Base-by-base conservation (phyloP, 2,888 invertebrate genomes). In the Monochamus alternatus region DNA sequence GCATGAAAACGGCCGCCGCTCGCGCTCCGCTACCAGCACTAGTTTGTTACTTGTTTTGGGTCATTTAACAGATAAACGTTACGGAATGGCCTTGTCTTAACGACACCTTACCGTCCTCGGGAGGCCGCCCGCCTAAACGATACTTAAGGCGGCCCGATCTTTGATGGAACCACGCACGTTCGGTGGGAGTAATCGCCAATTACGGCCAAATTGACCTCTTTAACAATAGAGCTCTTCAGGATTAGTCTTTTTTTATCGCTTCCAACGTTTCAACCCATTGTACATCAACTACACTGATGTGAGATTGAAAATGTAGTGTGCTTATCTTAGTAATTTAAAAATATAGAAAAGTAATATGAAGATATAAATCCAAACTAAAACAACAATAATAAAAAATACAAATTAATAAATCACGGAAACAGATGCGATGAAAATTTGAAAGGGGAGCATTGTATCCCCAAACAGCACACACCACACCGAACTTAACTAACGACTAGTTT, bases 11-110 rank as follows among this genome's bases (percentile, higher is more conserved):
- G 88, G 85, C 81, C 81, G 74, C 60, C 58, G 72, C 70, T 63
- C 65, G 69, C 68, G 59, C 73, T 14, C 64, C 65, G 31, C 65
- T 44, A 51, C 52, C 52, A 84, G 83, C 84, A 86, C 85, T 86
- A 87, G 86, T 88, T 88, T 88, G 87, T 88, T 86, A 87, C 88
- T 88, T 87, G 88, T 87, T 86, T 85, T 87, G 89, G 89, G 86
- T 86, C 89, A 73, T 73, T 73, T 73, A 73, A 58, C 73, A 73
- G 89, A 89, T 89, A 89, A 89, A 89, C 88, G 88, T 87, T 86
- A 87, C 85, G 85, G 84, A 86, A 87, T 86, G 86, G 86, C 85
- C 85, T 85, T 86, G 87, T 85, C 86, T 87, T 88, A 88, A 88
- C 87, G 88, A 86, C 87, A 88, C 87, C 88, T 85, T 85, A 87